A percentile compares a stretch with the other conserved stretches of the same genome.
Conservation (phyloP, 2,888 invertebrate genomes). For the Itoplectis maculator region DNA sequence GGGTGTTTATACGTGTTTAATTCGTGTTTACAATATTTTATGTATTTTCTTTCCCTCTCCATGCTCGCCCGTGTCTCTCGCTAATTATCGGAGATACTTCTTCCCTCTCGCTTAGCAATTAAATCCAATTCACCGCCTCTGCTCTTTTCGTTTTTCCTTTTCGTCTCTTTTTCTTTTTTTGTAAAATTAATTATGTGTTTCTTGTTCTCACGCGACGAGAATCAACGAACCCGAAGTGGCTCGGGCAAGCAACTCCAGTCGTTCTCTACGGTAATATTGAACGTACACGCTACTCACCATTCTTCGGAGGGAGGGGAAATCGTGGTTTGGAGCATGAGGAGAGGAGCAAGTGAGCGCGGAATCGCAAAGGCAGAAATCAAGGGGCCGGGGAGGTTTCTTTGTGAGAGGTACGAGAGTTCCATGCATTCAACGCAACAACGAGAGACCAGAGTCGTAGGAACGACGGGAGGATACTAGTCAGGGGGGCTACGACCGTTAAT, state of each 20-base stretch:
- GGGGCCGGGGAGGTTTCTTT: slow-evolving; percentile 70
- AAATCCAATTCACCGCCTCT: slow-evolving; percentile 40
- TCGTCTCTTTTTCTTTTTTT: slow-evolving; percentile 51
- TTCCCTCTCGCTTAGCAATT: slow-evolving; percentile 39
- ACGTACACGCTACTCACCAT: slow-evolving; percentile 73
- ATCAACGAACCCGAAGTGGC: slow-evolving; percentile 24
- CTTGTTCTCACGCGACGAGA: slow-evolving; percentile 58
- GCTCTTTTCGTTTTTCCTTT: slow-evolving; percentile 22
- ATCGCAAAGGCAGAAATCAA: slow-evolving; percentile 37
- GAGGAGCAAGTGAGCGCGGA: slow-evolving; percentile 36
- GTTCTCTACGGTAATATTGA: slow-evolving; percentile 64
- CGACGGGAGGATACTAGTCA: slow-evolving; percentile 82
- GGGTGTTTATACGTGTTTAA: slow-evolving; percentile 30
- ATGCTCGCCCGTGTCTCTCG: slow-evolving; percentile 18
- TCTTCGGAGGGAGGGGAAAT: slow-evolving; percentile 67
- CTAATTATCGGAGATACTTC: slow-evolving; percentile 45
- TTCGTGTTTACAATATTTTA: slow-evolving; percentile 18
- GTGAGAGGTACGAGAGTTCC: slow-evolving; percentile 84
- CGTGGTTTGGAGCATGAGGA: background rate
- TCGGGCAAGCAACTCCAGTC: slow-evolving; percentile 68
- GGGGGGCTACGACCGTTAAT: slow-evolving; percentile 81
- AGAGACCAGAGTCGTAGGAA: slow-evolving; percentile 83
- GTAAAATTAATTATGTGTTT: slow-evolving; percentile 38
- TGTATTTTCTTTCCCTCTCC: slow-evolving; percentile 29
- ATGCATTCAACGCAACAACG: slow-evolving; percentile 85